Conservation (phyloP, 2,888 invertebrate species). For the Eristalis pertinax region DNA sequence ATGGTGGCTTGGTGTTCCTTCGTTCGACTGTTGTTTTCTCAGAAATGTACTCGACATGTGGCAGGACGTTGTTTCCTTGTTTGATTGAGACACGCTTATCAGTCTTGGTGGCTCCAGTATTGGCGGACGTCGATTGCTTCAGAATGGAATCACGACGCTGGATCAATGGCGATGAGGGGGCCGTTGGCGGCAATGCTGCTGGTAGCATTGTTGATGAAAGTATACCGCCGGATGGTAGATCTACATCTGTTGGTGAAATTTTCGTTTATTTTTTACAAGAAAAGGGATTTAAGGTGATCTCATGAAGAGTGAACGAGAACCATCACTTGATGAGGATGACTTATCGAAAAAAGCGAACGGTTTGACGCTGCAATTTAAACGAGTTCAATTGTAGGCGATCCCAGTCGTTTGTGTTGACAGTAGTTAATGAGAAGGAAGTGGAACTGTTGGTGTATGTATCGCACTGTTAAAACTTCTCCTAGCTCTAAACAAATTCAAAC, state of each 20-base stretch:
- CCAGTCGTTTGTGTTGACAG: no score
- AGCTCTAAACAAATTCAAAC: no score
- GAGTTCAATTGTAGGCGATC: no score
- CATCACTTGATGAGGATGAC: neutral
- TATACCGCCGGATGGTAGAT: conserved; percentile 71
- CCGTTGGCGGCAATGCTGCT: conserved; percentile 56
- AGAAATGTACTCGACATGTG: conserved; percentile 79
- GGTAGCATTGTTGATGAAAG: conserved; percentile 72
- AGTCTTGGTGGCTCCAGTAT: conserved; percentile 77
- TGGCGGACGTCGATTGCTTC: conserved; percentile 76
- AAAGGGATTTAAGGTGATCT: neutral
- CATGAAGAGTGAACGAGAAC: neutral
- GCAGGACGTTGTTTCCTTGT: conserved; percentile 73
- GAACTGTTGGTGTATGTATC: no score
- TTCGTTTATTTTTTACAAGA: neutral
- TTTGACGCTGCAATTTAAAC: neutral
- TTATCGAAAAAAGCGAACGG: neutral
- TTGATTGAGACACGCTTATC: conserved; percentile 81
- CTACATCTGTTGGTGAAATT: conserved; percentile 72
- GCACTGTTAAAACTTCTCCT: no score
- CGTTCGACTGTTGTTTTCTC: conserved; percentile 75
- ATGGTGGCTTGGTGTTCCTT: conserved; percentile 76
- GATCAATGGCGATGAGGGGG: conserved; percentile 76
- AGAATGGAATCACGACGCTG: conserved; percentile 80
- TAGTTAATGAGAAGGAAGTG: no score